Evolutionary conservation across 2,797 vertebrate species (phyloP), one percentile per base, ranked within the genome.

Genomic region (Oryzias sinensis): DNA sequence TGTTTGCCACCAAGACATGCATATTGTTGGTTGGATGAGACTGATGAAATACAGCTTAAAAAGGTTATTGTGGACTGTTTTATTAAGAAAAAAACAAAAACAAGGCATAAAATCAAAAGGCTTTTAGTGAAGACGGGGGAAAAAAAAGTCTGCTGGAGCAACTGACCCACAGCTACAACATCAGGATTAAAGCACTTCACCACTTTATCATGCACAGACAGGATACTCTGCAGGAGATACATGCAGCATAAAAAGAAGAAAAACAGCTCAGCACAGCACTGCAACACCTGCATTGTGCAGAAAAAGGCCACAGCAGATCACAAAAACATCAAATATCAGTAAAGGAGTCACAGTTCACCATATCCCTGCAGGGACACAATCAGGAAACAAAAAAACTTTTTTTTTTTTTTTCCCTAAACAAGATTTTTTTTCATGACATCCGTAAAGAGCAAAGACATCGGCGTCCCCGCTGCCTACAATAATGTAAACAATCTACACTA

Each of bases 401-500:
- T 43, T 55, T 47, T 48, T 14, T 33, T 20, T 41, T 53, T 60
- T 14, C 4, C 56, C 57, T 65, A 1, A 65, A 47, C 18, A 20
- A 62, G 45, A 37, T 37, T 37, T 37, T 22, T 18, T 70, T 73
- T 66, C 68, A 76, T 84, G 87, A 86, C 85, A 85, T 87, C 84
- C 29, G 66, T 81, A 74, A 86, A 81, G 81, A 81, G 81, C 82
- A 79, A 70, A 84, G 77, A 85, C 82, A 65, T 64, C 65, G 43
- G 79, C 68, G 69, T 73, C 82, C 82, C 78, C 11, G 65, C 81
- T 17, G 65, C 70, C 77, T 69, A 89, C 64, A 48, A 82, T 82
- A 84, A 83, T 92, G 92, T 93, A 93, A 93, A 93, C 91, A 93
- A 86, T 83, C 88, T 87, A 90, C 90, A 90, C 90, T 82, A 88